These are phyloP conservation scores for Lepilemur septentrionalis DNA, from an alignment of 2,797 vertebrate genomes.

Conservation along the genomic window DNA sequence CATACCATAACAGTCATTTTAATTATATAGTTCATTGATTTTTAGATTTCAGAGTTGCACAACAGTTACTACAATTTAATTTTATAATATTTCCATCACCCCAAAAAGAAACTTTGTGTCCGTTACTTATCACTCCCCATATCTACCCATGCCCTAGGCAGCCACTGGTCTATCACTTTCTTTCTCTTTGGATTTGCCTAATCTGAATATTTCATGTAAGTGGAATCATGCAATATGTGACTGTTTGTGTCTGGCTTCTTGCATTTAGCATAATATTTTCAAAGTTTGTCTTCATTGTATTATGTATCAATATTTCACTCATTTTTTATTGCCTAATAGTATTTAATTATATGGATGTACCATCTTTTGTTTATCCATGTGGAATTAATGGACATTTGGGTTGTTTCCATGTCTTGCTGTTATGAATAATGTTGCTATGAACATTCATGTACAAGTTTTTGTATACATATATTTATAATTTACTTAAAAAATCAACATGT, in stretches of 20 bases:
- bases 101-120: background rate
- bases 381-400: background rate
- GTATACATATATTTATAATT: background rate
- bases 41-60: background rate
- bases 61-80: background rate
- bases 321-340: background rate
- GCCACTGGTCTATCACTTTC: background rate
- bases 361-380: background rate
- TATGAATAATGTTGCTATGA: background rate
- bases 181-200: background rate
- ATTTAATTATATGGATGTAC: background rate
- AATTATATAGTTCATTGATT: background rate
- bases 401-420: constrained; percentile 1
- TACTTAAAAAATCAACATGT: background rate
- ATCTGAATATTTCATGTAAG: background rate
- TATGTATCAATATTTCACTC: background rate
- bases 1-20: background rate
- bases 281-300: background rate
- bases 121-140: background rate
- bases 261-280: background rate
- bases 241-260: background rate
- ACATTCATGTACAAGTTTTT: background rate
- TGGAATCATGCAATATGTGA: background rate
- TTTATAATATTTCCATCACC: background rate
- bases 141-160: background rate